Base-by-base conservation (phyloP, 2,888 invertebrate genomes). In the Rhyacophila evoluta region DNA sequence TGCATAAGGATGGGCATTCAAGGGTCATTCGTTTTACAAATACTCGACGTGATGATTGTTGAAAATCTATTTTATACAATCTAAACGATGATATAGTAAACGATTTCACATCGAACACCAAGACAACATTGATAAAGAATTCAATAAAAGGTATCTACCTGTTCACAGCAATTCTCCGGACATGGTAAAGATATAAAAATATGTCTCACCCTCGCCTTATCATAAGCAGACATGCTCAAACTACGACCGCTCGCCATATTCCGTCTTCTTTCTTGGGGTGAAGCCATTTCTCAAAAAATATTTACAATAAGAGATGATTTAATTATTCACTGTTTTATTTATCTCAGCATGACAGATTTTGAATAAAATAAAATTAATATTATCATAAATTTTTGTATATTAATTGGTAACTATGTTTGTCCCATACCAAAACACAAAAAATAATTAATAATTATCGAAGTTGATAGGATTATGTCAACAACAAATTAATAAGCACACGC, bases 111-210 rank as follows among this genome's bases (percentile, higher is more conserved):
- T 55, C 8, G 55, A 55, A 55, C 55, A 55, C 55, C 55, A 55
- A 55, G 55, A 73, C 73, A 77, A 77, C 77, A 77, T 68, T 37
- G 27, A 77, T 39, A 70, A 72, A 67, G 55, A 69, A 75, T 36
- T 67, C 39, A 69, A 76, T 69, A 27, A 70, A 75, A 19, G 70
- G 75, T 81, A 79, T 79, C 79, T 89, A 89, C 89, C 89, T 89
- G 89, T 83, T 86, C 84, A 86, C 89, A 89, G 88, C 89, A 89
- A 84, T 88, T 86, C 87, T 89, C 88, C 84, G 89, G 89, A 87
- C 89, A 89, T 87, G 87, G 87, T 85, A 89, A 89, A 88, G 87
- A 87, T 87, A 89, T 89, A 89, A 89, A 89, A 88, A 90, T 89
- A 88, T 90, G 88, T 88, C 89, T 89, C 89, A 90, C 89, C 88